phyloP scores from a whole-genome alignment of 2,888 invertebrate species.

The Cosmorhoe ocellata region DNA sequence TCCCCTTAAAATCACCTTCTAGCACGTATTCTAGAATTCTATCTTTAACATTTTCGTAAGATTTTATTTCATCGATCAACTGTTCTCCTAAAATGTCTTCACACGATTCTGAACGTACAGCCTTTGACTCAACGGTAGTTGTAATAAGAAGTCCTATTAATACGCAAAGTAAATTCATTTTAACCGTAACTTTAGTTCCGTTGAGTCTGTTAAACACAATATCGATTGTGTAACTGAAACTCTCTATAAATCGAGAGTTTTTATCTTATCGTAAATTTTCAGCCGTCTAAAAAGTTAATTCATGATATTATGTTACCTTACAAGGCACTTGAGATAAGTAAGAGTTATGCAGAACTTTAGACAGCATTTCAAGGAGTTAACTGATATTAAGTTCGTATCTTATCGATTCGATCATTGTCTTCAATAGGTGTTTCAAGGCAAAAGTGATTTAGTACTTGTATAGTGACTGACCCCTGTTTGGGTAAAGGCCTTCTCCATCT shows the following conservation, averaged over 20 bases:
- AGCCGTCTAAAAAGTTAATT: not conserved
- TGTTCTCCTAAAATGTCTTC: slow-evolving; percentile 61
- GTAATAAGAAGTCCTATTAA: slow-evolving; percentile 47
- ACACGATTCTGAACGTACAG: slow-evolving; percentile 51
- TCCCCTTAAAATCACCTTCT: slow-evolving; percentile 78
- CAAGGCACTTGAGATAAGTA: not conserved
- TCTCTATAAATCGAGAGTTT: slow-evolving; percentile 32
- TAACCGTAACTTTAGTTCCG: not conserved
- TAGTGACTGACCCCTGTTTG: too few relatives aligned
- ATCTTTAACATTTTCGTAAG: slow-evolving; percentile 76
- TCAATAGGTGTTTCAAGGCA: too few relatives aligned
- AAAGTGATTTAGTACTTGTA: too few relatives aligned
- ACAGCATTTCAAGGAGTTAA: not conserved
- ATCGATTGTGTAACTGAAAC: slow-evolving; percentile 9
- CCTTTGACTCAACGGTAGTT: slow-evolving; percentile 50
- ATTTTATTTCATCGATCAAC: slow-evolving; percentile 82
- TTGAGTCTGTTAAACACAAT: too few relatives aligned
- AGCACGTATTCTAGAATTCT: slow-evolving; percentile 77
- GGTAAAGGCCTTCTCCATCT: too few relatives aligned
- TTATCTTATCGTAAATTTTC: not conserved
- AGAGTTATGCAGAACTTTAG: not conserved
- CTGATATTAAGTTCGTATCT: not conserved
- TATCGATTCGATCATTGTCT: too few relatives aligned
- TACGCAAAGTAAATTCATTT: slow-evolving; percentile 48
- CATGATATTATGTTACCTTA: too few relatives aligned